A percentile compares a stretch with the other conserved stretches of the same genome.
Conservation (phyloP, 2,113 vertebrate species). For the Onychorhynchus coronatus region DNA sequence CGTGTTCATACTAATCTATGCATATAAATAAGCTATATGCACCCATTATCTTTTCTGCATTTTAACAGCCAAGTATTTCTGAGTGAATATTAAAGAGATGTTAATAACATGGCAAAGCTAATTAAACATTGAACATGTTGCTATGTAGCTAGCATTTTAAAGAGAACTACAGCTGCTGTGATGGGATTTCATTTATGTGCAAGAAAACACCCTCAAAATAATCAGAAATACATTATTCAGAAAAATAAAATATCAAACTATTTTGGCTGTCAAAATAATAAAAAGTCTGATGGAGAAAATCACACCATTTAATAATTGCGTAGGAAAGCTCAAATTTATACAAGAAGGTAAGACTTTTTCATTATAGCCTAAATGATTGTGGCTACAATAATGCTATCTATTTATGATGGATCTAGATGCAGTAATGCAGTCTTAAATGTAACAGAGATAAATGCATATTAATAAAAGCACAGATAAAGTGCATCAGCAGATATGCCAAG, state of each 20-base stretch:
- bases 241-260: neutral
- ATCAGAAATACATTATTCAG: constrained; percentile 19
- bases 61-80: neutral
- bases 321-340: neutral
- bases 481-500: neutral
- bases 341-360: neutral
- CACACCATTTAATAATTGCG: neutral
- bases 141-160: constrained; percentile 40
- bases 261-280: constrained; percentile 29
- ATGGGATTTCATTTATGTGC: constrained; percentile 6
- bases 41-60: neutral
- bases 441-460: neutral
- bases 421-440: neutral
- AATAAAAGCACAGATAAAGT: neutral
- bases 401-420: neutral
- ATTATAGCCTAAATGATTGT: neutral
- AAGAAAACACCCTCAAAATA: constrained; percentile 7
- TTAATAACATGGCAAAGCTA: constrained; percentile 19
- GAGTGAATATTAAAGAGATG: constrained; percentile 45
- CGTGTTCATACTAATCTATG: neutral
- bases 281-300: neutral
- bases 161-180: constrained; percentile 9
- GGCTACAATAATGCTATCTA: neutral
- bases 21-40: constrained; percentile 15
- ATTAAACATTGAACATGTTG: constrained; percentile 35